Evolutionary conservation across 2,888 invertebrate genomes (phyloP).

Genomic region (Crepidodera aurea): DNA sequence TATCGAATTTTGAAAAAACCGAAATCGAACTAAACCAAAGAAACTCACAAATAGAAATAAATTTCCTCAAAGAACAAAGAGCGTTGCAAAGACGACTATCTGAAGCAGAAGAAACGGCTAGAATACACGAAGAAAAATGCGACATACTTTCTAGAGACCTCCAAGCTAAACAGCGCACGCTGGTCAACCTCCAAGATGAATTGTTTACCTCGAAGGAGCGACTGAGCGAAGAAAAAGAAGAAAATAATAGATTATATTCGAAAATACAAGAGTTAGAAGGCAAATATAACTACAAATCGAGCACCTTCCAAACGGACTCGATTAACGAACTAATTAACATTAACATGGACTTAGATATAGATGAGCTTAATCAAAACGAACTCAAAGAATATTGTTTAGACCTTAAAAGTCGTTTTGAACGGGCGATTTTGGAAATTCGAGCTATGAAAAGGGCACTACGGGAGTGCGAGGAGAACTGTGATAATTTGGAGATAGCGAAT

Average conservation of each 20-base stretch:
- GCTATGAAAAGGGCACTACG: conserved; percentile 83
- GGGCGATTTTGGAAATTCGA: conserved; percentile 83
- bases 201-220: conserved; percentile 72
- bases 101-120: conserved; percentile 73
- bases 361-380: conserved; percentile 76
- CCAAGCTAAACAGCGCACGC: conserved; percentile 69
- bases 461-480: conserved; percentile 81
- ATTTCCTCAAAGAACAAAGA: conserved; percentile 70
- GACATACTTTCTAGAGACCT: conserved; percentile 72
- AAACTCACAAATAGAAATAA: conserved; percentile 76
- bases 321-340: conserved; percentile 83
- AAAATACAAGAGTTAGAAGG: conserved; percentile 78
- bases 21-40: conserved; percentile 78
- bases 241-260: conserved; percentile 77
- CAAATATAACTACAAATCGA: conserved; percentile 65
- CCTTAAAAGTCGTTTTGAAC: conserved; percentile 78
- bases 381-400: conserved; percentile 84
- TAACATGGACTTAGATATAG: conserved; percentile 78
- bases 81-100: conserved; percentile 62
- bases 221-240: conserved; percentile 75
- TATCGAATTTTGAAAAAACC: conserved; percentile 77
- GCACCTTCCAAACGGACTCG: conserved; percentile 72
- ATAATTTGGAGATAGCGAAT: conserved; percentile 81
- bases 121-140: conserved; percentile 73
- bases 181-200: conserved; percentile 75